A percentile compares a stretch with the other conserved stretches of the same genome.
Conservation (phyloP, 2,797 vertebrate genomes). For the Aeoliscus strigatus region DNA sequence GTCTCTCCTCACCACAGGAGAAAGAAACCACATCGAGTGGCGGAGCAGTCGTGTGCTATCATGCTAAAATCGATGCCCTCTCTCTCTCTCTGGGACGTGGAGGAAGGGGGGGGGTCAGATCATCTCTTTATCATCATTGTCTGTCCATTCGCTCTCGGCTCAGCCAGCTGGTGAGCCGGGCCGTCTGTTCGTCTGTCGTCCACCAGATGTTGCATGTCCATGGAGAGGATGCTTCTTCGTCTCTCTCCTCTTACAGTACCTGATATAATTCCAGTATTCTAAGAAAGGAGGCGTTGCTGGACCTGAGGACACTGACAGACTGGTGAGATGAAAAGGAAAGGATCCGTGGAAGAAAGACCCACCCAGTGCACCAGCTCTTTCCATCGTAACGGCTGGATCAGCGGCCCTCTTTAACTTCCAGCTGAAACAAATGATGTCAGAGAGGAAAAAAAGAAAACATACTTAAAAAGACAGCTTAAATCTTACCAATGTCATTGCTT, state of each 20-base stretch:
- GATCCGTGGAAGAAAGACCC: constrained; percentile 26
- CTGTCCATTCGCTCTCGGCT: constrained; percentile 54
- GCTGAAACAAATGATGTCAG: constrained; percentile 73
- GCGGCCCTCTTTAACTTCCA: constrained; percentile 55
- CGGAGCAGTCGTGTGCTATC: constrained; percentile 90
- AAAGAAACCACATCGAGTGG: constrained; percentile 86
- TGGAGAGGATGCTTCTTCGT: constrained; percentile 71
- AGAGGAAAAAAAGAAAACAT: constrained; percentile 39
- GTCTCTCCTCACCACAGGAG: constrained; percentile 73
- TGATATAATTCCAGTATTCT: constrained; percentile 68
- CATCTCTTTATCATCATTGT: constrained; percentile 61
- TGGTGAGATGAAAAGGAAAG: constrained; percentile 41
- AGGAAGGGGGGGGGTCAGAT: constrained; percentile 49
- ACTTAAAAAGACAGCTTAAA: constrained; percentile 45
- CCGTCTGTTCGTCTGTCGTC: constrained; percentile 72
- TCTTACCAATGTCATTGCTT: constrained; percentile 61
- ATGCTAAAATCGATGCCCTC: constrained; percentile 81
- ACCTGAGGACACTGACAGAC: constrained; percentile 53
- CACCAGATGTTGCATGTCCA: constrained; percentile 91
- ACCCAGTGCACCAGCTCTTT: constrained; percentile 52
- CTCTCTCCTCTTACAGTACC: constrained; percentile 67
- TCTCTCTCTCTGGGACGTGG: constrained; percentile 61
- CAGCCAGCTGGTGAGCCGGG: constrained; percentile 43
- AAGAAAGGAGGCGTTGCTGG: constrained; percentile 44
- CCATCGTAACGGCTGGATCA: constrained; percentile 42